Percentiles rank a stretch among this genome's conserved stretches.
Conservation (phyloP, 2,888 invertebrate species). For the Dinocampus coccinellae region DNA sequence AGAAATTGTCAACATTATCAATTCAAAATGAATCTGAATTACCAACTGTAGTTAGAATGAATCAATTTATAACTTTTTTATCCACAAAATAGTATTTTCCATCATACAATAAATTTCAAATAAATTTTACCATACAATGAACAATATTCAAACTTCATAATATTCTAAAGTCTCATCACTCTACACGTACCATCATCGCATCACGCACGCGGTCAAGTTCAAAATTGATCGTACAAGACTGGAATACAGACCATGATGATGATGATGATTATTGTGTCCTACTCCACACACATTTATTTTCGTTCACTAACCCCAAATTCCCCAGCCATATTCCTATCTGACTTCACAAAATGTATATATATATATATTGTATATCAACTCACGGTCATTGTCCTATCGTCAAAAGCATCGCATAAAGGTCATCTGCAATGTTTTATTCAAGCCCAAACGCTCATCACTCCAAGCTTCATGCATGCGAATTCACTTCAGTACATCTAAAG, state of each 20-base stretch:
- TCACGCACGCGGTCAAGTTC: constrained; percentile 3
- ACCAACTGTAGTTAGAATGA: not conserved
- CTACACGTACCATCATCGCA: not conserved
- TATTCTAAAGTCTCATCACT: not conserved
- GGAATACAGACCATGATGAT: not conserved
- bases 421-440: constrained; percentile 10
- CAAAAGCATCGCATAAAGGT: constrained; percentile 8
- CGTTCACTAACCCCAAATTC: not conserved
- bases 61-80: not conserved
- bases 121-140: not conserved
- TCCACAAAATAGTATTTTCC: not conserved
- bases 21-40: not conserved
- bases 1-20: not conserved
- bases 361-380: not conserved
- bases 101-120: not conserved
- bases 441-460: not conserved
- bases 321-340: not conserved
- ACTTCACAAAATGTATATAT: not conserved
- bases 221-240: not conserved
- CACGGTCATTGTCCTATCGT: constrained; percentile 9
- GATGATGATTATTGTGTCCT: not conserved
- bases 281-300: constrained; percentile 3
- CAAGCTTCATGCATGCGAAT: constrained; percentile 1
- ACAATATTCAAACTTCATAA: not conserved
- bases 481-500: not conserved